Conservation (phyloP, 2,113 vertebrate genomes). For the Meleagris gallopavo region DNA sequence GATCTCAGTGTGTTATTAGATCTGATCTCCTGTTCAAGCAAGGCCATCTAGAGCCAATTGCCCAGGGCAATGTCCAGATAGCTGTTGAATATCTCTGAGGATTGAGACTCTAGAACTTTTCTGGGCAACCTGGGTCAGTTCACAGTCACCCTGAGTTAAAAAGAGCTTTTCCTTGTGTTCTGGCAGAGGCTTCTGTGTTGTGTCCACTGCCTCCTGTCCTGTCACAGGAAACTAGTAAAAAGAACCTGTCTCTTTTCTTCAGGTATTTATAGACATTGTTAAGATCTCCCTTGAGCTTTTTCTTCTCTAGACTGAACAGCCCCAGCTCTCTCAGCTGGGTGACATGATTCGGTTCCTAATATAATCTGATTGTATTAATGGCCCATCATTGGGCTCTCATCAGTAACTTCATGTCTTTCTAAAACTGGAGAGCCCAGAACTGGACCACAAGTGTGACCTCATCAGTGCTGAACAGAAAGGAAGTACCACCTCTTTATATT, state of each 20-base stretch:
- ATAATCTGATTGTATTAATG: background rate
- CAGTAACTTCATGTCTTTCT: background rate
- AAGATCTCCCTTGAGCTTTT: background rate
- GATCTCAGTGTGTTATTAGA: background rate
- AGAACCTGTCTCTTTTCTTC: background rate
- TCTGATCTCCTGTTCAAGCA: background rate
- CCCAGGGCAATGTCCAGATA: background rate
- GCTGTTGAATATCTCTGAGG: background rate
- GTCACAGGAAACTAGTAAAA: background rate
- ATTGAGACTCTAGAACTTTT: background rate
- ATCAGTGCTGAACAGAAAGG: background rate
- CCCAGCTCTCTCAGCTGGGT: background rate
- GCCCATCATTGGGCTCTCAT: background rate
- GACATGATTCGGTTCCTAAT: background rate
- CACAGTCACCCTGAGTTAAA: background rate
- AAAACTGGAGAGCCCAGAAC: background rate
- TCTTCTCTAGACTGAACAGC: background rate
- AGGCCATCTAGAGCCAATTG: background rate
- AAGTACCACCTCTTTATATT: background rate
- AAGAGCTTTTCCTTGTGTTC: background rate
- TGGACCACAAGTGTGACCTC: background rate
- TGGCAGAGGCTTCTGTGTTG: background rate
- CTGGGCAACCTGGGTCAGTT: background rate
- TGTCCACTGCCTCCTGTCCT: background rate
- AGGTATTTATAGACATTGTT: background rate